phyloP scores from a whole-genome alignment of 2,888 invertebrate genomes.

The Agapostemon virescens region DNA sequence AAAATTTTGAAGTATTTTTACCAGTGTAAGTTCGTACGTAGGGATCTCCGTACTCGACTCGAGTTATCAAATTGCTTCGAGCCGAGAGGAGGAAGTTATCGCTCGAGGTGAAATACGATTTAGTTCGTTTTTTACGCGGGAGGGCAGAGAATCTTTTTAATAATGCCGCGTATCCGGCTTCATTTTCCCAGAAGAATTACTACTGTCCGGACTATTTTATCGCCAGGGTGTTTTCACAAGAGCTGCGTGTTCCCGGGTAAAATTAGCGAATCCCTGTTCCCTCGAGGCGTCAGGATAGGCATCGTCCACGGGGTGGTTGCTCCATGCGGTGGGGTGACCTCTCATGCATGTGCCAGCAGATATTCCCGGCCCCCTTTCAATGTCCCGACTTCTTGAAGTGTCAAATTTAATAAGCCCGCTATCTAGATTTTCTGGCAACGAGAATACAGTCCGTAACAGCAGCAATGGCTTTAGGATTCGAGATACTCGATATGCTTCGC shows the following conservation, averaged over 20 bases:
- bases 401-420: conserved; percentile 79
- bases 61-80: not conserved
- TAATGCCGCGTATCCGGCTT: not conserved
- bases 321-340: conserved; percentile 47
- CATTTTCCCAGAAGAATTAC: conserved; percentile 58
- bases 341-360: conserved; percentile 55
- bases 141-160: not conserved
- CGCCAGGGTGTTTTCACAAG: conserved; percentile 59
- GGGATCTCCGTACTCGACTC: not conserved
- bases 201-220: conserved; percentile 58
- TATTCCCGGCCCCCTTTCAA: conserved; percentile 76
- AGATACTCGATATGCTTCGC: not conserved
- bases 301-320: conserved; percentile 54
- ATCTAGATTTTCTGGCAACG: conserved; percentile 49
- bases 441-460: conserved; percentile 26
- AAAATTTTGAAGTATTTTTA: too few relatives aligned
- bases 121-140: not conserved
- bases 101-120: not conserved
- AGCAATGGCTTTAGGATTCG: too few relatives aligned
- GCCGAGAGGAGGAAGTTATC: not conserved
- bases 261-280: conserved; percentile 78
- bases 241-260: conserved; percentile 71
- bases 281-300: conserved; percentile 69
- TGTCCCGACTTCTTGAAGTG: conserved; percentile 80
- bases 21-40: too few relatives aligned